Evolutionary conservation across 2,113 vertebrate species (phyloP), one percentile per base, ranked within the genome.

Genomic region (Pitta sordida): DNA sequence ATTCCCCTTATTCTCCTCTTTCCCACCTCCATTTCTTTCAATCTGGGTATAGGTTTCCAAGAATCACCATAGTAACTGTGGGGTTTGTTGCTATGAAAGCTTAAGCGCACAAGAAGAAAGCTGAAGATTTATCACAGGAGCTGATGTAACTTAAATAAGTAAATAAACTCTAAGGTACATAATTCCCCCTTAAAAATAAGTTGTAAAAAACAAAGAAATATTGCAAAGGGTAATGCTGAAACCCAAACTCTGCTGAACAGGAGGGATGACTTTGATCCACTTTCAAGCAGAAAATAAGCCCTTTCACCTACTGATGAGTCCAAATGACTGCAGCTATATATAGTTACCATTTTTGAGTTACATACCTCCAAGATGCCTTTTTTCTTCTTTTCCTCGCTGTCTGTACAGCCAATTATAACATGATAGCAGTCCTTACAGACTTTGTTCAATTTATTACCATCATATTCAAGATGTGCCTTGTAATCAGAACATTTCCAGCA

Each of bases 401-500:
- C 98, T 22, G 96, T 96, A 75, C 96, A 97, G 34, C 97, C 97
- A 20, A 82, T 98, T 94, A 99, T 98, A 89, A 99, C 98, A 34
- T 96, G 97, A 91, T 96, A 98, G 74, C 99, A 99, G 96, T 99
- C 99, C 88, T 97, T 99, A 91, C 99, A 99, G n/a, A 99, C 99
- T 97, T 99, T 99, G 96, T 98, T 99, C 91, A 98, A 71, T 91
- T 99, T 99, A 85, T 98, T 98, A 26, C 97, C 90, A 20, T 99
- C 99, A 6, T 99, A 99, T 65, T 99, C 98, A 0, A 99, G 98
- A 26, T 97, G 88, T 56, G 97, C 98, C 96, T 99, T 99, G 68
- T 99, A 98, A 95, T 99, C 99, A 17, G 99, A 99, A 95, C 99
- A 99, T 92, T 99, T 99, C 98, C 98, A 99, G 94, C 99, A 99